These are phyloP conservation scores for Belgica antarctica DNA, from an alignment of 2,888 invertebrate species.

Conservation along the genomic window DNA sequence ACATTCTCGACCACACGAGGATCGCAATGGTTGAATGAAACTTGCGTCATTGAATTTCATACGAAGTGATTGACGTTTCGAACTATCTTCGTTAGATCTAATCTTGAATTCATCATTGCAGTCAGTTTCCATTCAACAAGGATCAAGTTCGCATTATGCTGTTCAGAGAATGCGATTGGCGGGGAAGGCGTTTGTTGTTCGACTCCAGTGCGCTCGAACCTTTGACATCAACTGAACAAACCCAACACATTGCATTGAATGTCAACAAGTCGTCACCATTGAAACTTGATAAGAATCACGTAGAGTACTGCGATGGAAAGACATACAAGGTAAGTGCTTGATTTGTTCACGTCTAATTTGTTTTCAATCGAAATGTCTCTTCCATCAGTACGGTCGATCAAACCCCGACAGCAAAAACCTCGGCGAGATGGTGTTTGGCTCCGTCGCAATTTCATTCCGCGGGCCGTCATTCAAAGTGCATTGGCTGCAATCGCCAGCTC, in stretches of 20 bases:
- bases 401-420: conserved; percentile 69
- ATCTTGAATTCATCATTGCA: conserved; percentile 46
- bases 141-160: conserved; percentile 78
- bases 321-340: conserved; percentile 59
- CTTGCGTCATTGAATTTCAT: no score
- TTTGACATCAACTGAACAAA: conserved; percentile 51
- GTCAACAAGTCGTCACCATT: neutral
- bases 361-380: neutral
- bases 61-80: no score
- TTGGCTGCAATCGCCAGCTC: conserved; percentile 56
- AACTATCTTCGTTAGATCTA: no score
- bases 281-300: conserved; percentile 48
- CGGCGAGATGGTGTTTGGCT: conserved; percentile 91
- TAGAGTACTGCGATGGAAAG: conserved; percentile 65
- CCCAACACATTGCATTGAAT: neutral
- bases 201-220: conserved; percentile 73
- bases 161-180: conserved; percentile 81
- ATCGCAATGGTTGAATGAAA: no score
- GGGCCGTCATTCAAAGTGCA: conserved; percentile 83
- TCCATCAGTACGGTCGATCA: conserved; percentile 63
- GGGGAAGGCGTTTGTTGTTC: conserved; percentile 76
- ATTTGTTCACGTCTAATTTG: neutral
- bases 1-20: no score
- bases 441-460: conserved; percentile 83
- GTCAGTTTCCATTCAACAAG: conserved; percentile 63